Evolutionary conservation across 2,797 vertebrate genomes (phyloP), one percentile per base, ranked within the genome.

Genomic region (Decapterus maruadsi): DNA sequence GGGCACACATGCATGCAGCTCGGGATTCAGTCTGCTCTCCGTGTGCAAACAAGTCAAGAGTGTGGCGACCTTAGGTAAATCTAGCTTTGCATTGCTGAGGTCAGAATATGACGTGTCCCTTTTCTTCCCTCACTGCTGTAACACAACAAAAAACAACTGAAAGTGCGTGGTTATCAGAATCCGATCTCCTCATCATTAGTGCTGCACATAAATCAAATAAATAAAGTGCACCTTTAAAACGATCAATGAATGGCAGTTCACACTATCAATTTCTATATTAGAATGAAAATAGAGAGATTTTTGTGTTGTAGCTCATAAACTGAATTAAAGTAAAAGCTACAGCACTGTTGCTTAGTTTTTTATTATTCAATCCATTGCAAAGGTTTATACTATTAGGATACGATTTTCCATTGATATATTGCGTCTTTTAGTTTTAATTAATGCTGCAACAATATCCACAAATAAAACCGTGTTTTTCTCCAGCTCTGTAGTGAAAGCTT

Each of bases 101-200:
- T 46, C 45, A 77, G 77, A 78, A 78, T 78, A 83, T 11, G 65
- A 64, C 58, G 73, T 62, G 80, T 85, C n/a, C 53, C 31, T 57
- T 77, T 42, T 43, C 38, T 51, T 56, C 17, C 74, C 48, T 75
- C 34, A 26, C 57, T 46, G 62, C 48, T 17, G 2, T 22, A 62
- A 38, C 61, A 62, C 29, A 62, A 38, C 61, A 62, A 31, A 75
- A 48, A 46, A 63, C 12, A 13, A 45, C 50, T 67, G 6, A 2
- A 26, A 61, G 45, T 22, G 1, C 12, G 45, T 4, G 0, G 51
- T 16, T 43, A 4, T 63, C 34, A 70, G 66, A 20, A 22, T 1
- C 5, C 1, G 0, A 29, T 54, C 11, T 51, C 50, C 26, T 26
- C 13, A 22, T 53, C 10, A 53, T 22, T 4, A 26, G 13, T 12